phyloP scores from a whole-genome alignment of 2,113 vertebrate genomes.

The Platichthys stellatus region DNA sequence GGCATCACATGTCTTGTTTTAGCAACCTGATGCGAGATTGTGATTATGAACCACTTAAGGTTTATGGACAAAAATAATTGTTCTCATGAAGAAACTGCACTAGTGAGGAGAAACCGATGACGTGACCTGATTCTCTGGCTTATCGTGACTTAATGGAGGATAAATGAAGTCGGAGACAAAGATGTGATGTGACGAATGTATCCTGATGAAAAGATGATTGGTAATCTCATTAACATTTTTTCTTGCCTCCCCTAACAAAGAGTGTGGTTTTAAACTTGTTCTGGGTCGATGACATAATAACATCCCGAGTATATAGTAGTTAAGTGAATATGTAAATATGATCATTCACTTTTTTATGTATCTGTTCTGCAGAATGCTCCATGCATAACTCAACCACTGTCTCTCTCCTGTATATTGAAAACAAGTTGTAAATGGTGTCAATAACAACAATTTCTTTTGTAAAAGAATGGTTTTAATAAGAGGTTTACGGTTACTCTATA shows the following conservation, averaged over 20 bases:
- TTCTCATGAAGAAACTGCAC: background rate
- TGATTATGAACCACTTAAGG: background rate
- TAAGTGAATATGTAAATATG: conserved; percentile 64
- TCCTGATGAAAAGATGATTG: conserved; percentile 23
- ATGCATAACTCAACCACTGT: conserved; percentile 63
- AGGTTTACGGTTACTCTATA: conserved; percentile 74
- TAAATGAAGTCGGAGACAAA: conserved; percentile 40
- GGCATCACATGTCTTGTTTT: background rate
- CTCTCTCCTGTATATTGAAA: conserved; percentile 73
- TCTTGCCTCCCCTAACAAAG: conserved; percentile 31
- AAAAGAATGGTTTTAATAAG: conserved; percentile 77
- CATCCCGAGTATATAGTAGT: conserved; percentile 30
- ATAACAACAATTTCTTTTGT: conserved; percentile 79
- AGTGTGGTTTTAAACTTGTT: conserved; percentile 29
- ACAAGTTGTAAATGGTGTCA: conserved; percentile 80
- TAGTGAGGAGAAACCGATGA: conserved; percentile 13
- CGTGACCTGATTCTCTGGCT: background rate
- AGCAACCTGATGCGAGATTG: background rate
- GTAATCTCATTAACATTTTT: conserved; percentile 30
- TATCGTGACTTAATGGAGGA: background rate
- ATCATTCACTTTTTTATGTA: conserved; percentile 18
- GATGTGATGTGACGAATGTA: conserved; percentile 60
- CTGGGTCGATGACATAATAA: conserved; percentile 26
- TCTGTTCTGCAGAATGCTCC: conserved; percentile 38
- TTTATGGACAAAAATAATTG: background rate